Evolutionary conservation across 2,797 vertebrate genomes (phyloP).

Genomic region (Chaetophractus vellerosus): DNA sequence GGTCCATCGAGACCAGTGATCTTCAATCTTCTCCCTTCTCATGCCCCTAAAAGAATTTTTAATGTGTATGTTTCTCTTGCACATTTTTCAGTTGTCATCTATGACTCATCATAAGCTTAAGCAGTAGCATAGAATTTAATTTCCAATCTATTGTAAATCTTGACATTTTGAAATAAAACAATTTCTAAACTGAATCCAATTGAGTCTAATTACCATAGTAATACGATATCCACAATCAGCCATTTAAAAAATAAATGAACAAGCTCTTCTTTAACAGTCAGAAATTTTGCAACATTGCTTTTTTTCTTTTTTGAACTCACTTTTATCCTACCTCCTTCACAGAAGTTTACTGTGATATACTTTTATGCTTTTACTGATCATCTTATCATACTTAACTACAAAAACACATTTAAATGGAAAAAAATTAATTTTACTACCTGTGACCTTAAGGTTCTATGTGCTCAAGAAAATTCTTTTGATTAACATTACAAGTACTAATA

Average conservation of each 20-base stretch:
- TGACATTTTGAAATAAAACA: conserved; percentile 18
- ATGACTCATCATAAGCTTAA: neutral
- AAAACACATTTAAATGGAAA: neutral
- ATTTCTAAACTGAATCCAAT: conserved; percentile 12
- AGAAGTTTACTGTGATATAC: neutral
- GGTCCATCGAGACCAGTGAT: neutral
- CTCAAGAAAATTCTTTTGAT: neutral
- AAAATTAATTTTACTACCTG: neutral
- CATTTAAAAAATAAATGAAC: conserved; percentile 5
- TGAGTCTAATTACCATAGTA: neutral
- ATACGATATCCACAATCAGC: neutral
- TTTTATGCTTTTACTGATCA: neutral
- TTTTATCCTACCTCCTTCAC: neutral
- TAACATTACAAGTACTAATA: conserved; percentile 1
- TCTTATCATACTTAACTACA: neutral
- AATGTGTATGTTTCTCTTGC: neutral
- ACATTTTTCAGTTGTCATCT: neutral
- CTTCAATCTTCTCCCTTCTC: neutral
- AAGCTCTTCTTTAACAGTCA: neutral
- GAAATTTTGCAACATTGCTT: neutral
- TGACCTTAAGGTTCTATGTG: neutral
- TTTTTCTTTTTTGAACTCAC: neutral
- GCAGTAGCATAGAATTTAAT: neutral
- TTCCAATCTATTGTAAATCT: neutral
- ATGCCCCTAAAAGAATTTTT: neutral